phyloP scores from a whole-genome alignment of 2,797 vertebrate species.

The Falco biarmicus region DNA sequence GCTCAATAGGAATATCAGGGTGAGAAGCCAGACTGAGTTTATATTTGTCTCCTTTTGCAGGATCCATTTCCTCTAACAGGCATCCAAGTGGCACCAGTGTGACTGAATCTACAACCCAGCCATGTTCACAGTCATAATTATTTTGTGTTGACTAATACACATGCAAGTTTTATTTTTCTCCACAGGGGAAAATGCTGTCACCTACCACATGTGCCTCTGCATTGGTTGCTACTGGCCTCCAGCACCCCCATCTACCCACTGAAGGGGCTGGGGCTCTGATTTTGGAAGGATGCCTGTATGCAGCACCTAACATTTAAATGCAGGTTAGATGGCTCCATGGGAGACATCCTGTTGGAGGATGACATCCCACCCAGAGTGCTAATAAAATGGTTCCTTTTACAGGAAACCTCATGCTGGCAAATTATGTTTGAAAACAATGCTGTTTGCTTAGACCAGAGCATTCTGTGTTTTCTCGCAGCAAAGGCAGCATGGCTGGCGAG shows the following conservation, averaged over 20 bases:
- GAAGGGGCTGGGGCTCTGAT: neutral
- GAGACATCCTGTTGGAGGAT: neutral
- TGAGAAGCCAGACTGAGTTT: neutral
- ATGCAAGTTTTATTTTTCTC: neutral
- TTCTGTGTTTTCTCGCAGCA: neutral
- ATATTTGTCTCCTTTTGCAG: neutral
- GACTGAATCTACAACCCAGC: neutral
- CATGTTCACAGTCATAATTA: neutral
- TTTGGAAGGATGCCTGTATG: neutral
- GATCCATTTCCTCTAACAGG: neutral
- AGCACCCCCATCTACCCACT: accelerated
- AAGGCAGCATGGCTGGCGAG: neutral
- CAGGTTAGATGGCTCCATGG: neutral
- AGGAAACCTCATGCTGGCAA: constrained; percentile 41
- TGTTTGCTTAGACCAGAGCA: constrained; percentile 28
- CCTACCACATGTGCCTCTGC: neutral
- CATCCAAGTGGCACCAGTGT: neutral
- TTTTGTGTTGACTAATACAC: neutral
- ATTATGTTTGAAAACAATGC: constrained; percentile 59
- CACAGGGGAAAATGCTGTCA: neutral
- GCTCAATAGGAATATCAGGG: neutral
- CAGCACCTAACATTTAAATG: neutral
- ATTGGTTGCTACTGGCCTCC: neutral
- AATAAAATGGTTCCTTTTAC: constrained; percentile 52
- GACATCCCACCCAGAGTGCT: constrained; percentile 23